Conservation (phyloP, 2,113 vertebrate species). For the Callipepla squamata region DNA sequence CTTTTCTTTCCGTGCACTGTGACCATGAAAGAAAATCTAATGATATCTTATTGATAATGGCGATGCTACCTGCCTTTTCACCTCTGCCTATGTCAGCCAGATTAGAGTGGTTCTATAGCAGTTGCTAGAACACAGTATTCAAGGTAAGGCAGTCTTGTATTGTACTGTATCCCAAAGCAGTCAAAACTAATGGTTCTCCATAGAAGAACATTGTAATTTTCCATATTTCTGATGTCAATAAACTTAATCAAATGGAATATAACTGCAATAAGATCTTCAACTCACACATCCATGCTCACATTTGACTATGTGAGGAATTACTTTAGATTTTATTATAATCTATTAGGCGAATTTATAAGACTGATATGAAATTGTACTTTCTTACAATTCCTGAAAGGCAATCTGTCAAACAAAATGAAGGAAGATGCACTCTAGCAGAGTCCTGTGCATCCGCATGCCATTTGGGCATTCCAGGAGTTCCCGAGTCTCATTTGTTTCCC, state of each 20-base stretch:
- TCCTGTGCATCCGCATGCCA: neutral
- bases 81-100: neutral
- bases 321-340: neutral
- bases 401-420: neutral
- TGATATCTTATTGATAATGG: neutral
- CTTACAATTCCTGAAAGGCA: neutral
- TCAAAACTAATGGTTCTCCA: neutral
- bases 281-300: neutral
- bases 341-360: neutral
- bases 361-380: neutral
- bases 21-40: neutral
- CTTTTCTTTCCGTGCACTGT: neutral
- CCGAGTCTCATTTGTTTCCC: neutral
- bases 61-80: neutral
- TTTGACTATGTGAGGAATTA: neutral
- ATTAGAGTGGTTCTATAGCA: neutral
- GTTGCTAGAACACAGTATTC: too few relatives aligned
- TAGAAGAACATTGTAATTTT: neutral
- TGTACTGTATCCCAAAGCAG: neutral
- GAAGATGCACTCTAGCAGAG: neutral
- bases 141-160: neutral
- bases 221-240: neutral
- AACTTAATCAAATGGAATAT: neutral
- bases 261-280: neutral
- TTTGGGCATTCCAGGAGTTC: neutral